A percentile compares a stretch with the other conserved stretches of the same genome.
These are phyloP conservation scores for Thecocarcelia acutangulata DNA, from an alignment of 2,888 invertebrate species.

Conservation along the genomic window DNA sequence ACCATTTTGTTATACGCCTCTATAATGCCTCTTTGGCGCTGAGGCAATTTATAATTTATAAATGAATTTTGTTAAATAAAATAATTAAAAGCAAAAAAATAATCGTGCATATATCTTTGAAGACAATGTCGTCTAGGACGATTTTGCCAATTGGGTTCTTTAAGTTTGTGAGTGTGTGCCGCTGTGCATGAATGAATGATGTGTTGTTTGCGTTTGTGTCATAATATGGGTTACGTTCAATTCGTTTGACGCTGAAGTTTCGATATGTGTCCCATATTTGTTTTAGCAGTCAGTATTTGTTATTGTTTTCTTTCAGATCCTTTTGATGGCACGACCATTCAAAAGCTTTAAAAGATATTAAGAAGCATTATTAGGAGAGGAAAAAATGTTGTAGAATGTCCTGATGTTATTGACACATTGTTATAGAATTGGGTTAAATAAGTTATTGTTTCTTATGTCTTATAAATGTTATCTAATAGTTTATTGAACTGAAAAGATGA, in stretches of 20 bases:
- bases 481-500: not conserved
- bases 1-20: too few species aligned
- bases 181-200: not conserved
- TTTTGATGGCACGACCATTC: conserved; percentile 7
- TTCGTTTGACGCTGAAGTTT: not conserved
- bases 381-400: conserved; percentile 19
- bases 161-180: conserved; percentile 25
- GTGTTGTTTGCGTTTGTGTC: conserved; percentile 15
- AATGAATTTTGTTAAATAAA: too few species aligned
- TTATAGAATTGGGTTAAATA: conserved; percentile 76
- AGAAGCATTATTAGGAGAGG: conserved; percentile 4
- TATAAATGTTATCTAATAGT: too few species aligned
- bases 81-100: too few species aligned
- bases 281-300: conserved; percentile 29
- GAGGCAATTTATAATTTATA: too few species aligned
- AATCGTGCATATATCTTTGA: too few species aligned
- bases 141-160: too few species aligned
- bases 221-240: conserved; percentile 30
- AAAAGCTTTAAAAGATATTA: conserved; percentile 12
- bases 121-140: too few species aligned
- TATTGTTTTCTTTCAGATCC: conserved; percentile 22
- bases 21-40: too few species aligned
- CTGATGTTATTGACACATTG: conserved; percentile 78
- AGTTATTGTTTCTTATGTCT: conserved; percentile 69
- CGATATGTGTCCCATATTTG: conserved; percentile 47